Evolutionary conservation across 2,888 invertebrate species (phyloP), one percentile per base, ranked within the genome.

Genomic region (Anagyrus pseudococci): DNA sequence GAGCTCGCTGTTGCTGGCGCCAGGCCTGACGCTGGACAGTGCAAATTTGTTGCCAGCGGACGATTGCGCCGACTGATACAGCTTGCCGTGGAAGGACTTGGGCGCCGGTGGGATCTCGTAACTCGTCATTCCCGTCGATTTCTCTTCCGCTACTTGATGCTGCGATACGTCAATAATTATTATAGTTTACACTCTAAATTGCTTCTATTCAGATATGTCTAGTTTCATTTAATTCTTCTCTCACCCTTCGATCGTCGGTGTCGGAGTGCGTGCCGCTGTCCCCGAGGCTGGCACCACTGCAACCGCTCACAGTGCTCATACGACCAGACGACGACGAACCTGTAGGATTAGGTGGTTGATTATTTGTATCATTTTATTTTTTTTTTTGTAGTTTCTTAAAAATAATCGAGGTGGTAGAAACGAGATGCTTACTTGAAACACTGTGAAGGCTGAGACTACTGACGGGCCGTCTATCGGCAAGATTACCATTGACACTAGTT

Each of bases 261-360:
- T 93, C 93, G 0, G 93, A 93, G 75, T 92, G 92, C 0, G 92
- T 91, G 58, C 93, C 93, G 74, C 92, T 92, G 72, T 94, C 94
- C 0, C 91, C 92, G 0, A 91, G 84, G 72, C 93, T 93, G 33
- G 89, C 88, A 2, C 90, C 92, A 71, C 92, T 92, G 69, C 85
- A 84, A 22, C 83, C 85, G 71, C 87, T 87, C 10, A 90, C 90
- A 2, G 91, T 93, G 73, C 93, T 93, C 77, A 92, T 86, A 13
- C 92, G 86, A 0, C 93, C 93, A 0, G 92, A 92, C 0, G 92
- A 92, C 22, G 84, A 85, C 0, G 92, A 92, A 77, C 89, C 89
- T 89, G 64, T 37, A 82, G 4, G 81, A 79, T 33, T 83, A 81
- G 48, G 78, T 80, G 46, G 75, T 77, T 63, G 4, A 20, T 17